Evolutionary conservation across 2,113 vertebrate species (phyloP).

Genomic region (Microcebus lehilahytsara): DNA sequence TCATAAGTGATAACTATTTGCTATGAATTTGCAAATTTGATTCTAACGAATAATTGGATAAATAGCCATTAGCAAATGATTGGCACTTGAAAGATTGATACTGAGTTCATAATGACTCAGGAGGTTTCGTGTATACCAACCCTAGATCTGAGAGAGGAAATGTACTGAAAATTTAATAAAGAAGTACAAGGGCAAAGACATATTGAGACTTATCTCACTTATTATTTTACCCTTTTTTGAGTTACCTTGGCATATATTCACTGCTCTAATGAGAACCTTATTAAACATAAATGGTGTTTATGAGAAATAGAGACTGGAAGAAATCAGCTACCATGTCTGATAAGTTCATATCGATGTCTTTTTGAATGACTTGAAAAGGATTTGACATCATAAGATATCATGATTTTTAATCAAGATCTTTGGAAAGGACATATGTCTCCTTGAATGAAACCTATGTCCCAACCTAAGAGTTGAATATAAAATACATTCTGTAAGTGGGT

Average conservation of each 20-base stretch:
- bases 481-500: neutral
- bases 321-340: neutral
- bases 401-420: neutral
- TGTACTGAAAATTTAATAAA: neutral
- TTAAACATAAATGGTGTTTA: neutral
- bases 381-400: neutral
- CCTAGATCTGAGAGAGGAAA: neutral
- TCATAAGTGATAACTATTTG: neutral
- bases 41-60: neutral
- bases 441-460: neutral
- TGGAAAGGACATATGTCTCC: neutral
- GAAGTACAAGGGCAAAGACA: neutral
- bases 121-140: neutral
- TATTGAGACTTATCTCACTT: neutral
- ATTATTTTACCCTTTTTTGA: neutral
- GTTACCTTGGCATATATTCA: neutral
- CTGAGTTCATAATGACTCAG: neutral
- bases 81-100: neutral
- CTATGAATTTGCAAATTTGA: neutral
- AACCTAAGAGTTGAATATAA: neutral
- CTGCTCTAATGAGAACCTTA: neutral
- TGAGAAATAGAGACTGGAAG: neutral
- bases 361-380: neutral
- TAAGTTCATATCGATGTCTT: neutral
- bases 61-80: slow-evolving; percentile 3